A percentile compares a stretch with the other conserved stretches of the same genome.
Evolutionary conservation across 2,113 vertebrate species (phyloP).

Genomic region (Rousettus leschenaultii): DNA sequence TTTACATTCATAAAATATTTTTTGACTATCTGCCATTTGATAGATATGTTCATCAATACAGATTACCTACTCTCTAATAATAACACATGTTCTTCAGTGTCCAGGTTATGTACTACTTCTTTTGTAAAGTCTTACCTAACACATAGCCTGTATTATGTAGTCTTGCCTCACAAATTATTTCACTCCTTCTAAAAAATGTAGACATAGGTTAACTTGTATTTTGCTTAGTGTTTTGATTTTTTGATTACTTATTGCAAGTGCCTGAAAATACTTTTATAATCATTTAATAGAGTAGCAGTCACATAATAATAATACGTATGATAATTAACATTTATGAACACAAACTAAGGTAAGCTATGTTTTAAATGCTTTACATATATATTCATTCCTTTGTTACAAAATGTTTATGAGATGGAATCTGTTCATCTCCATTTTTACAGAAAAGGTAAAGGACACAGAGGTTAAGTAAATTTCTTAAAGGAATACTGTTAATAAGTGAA

Average conservation of each 20-base stretch:
- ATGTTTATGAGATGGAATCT: conserved; percentile 8
- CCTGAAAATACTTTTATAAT: conserved; percentile 20
- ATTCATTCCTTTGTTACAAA: background rate
- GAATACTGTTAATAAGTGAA: background rate
- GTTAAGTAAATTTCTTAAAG: conserved; percentile 22
- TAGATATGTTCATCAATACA: background rate
- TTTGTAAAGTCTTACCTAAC: conserved; percentile 14
- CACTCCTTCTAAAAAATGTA: background rate
- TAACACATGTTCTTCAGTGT: background rate
- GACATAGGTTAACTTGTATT: conserved; percentile 25
- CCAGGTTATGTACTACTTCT: conserved; percentile 6
- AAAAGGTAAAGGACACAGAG: background rate
- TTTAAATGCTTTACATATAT: conserved; percentile 13
- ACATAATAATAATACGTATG: background rate
- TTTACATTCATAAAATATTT: conserved; percentile 4
- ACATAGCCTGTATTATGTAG: background rate
- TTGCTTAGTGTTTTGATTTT: conserved; percentile 12
- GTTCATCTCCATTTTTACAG: conserved; percentile 35
- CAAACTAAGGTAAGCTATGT: conserved; percentile 5
- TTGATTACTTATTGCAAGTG: background rate
- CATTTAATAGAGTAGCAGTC: background rate
- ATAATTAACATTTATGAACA: background rate
- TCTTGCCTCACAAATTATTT: background rate
- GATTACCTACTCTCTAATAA: background rate
- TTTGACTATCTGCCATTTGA: background rate